These are phyloP conservation scores for Melanotaenia maccullochi DNA, from an alignment of 2,797 vertebrate species.

Conservation along the genomic window DNA sequence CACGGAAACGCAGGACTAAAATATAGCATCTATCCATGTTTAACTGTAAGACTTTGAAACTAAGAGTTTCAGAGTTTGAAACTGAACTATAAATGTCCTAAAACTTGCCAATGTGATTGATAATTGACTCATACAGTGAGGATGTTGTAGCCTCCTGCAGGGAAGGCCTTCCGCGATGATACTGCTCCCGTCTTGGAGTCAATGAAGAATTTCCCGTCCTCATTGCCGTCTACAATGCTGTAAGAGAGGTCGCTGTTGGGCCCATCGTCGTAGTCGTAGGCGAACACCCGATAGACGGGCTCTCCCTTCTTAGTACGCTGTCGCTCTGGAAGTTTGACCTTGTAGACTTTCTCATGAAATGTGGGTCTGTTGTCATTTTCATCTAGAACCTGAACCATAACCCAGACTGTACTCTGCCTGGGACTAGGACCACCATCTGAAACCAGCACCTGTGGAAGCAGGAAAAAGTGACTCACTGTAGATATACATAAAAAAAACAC, in stretches of 20 bases:
- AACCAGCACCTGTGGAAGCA: constrained; percentile 87
- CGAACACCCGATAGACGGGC: constrained; percentile 93
- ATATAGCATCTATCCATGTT: not conserved
- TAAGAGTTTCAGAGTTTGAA: too few species aligned
- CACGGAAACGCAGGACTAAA: not conserved
- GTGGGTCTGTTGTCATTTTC: constrained; percentile 97
- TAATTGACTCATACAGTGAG: constrained; percentile 86
- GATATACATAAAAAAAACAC: too few species aligned
- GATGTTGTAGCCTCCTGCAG: constrained; percentile 94
- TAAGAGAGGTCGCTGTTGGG: constrained; percentile 94
- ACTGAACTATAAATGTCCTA: not conserved
- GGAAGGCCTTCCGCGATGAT: constrained; percentile 92
- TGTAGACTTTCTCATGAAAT: constrained; percentile 95
- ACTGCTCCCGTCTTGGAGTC: constrained; percentile 96
- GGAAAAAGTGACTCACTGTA: not conserved
- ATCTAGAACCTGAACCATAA: constrained; percentile 92
- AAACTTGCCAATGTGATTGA: not conserved
- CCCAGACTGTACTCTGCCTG: constrained; percentile 91
- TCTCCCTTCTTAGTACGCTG: constrained; percentile 92
- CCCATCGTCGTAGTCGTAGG: constrained; percentile 92
- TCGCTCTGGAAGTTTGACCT: constrained; percentile 92
- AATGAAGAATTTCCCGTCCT: constrained; percentile 94
- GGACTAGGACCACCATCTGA: constrained; percentile 89
- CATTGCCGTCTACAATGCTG: constrained; percentile 93
- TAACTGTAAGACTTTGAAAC: not conserved